Conservation (phyloP, 2,888 invertebrate genomes). For the Tinea pellionella region DNA sequence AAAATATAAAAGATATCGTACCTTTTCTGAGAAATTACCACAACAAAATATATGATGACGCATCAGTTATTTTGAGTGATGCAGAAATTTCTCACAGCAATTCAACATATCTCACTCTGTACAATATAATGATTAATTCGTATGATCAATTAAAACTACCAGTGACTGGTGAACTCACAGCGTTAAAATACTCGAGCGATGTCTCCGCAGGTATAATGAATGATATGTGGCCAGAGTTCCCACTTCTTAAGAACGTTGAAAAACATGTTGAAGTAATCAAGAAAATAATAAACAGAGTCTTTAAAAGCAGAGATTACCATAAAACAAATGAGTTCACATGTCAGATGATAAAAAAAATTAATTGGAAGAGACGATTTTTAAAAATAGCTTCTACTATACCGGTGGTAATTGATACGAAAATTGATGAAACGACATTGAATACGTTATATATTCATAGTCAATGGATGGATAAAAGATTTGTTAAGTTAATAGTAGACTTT, state of each 20-base stretch:
- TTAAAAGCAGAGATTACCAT: background rate
- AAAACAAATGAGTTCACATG: conserved; percentile 39
- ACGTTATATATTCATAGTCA: conserved; percentile 75
- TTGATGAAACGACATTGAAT: background rate
- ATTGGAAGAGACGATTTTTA: conserved; percentile 65
- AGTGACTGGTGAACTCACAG: background rate
- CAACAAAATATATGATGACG: background rate
- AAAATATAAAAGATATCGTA: background rate
- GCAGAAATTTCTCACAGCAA: background rate
- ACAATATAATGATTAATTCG: background rate
- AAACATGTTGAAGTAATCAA: too few species aligned
- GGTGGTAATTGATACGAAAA: conserved; percentile 22
- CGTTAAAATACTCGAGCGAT: background rate
- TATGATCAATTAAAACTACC: background rate
- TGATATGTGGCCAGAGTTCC: background rate
- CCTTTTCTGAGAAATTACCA: background rate
- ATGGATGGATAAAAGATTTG: conserved; percentile 77
- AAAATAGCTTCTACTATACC: conserved; percentile 44
- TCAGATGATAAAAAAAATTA: conserved; percentile 53
- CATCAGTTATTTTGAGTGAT: background rate
- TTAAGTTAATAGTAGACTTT: conserved; percentile 31
- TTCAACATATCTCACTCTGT: background rate
- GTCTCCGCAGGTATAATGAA: background rate
- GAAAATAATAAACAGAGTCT: too few species aligned
- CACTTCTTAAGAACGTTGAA: background rate